Percentiles rank a stretch among this genome's conserved stretches.
Conservation (phyloP, 2,113 vertebrate genomes). For the Ascaphus truei region DNA sequence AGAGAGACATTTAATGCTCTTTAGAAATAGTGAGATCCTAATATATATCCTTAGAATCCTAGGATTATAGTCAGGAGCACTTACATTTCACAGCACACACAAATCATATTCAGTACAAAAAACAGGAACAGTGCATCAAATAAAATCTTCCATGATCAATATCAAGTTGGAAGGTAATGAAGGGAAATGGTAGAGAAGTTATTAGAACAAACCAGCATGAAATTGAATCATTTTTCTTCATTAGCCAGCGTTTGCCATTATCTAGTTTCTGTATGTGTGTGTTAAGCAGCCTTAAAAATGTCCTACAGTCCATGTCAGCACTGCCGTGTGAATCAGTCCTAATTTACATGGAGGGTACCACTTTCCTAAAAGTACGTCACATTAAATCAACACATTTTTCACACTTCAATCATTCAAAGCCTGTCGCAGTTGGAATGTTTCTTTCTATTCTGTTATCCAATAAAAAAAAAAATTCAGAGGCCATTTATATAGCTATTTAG, state of each 20-base stretch:
- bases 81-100: constrained; percentile 21
- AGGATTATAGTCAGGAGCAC: constrained; percentile 11
- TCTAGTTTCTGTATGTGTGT: background rate
- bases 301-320: background rate
- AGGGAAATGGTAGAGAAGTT: constrained; percentile 44
- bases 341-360: constrained; percentile 11
- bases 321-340: background rate
- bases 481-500: no score
- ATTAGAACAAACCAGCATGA: constrained; percentile 38
- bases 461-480: no score
- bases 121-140: background rate
- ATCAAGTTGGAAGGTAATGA: constrained; percentile 32
- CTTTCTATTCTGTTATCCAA: background rate
- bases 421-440: background rate
- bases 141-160: constrained; percentile 40
- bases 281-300: background rate
- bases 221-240: constrained; percentile 45
- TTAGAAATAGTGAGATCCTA: no score
- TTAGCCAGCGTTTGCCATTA: constrained; percentile 16
- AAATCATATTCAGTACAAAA: background rate
- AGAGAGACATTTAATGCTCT: no score
- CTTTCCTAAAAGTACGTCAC: background rate
- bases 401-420: constrained; percentile 14
- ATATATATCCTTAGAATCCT: background rate
- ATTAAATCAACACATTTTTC: constrained; percentile 15